phyloP scores from a whole-genome alignment of 1,140 invertebrate genomes.

The Theocolax elegans region DNA sequence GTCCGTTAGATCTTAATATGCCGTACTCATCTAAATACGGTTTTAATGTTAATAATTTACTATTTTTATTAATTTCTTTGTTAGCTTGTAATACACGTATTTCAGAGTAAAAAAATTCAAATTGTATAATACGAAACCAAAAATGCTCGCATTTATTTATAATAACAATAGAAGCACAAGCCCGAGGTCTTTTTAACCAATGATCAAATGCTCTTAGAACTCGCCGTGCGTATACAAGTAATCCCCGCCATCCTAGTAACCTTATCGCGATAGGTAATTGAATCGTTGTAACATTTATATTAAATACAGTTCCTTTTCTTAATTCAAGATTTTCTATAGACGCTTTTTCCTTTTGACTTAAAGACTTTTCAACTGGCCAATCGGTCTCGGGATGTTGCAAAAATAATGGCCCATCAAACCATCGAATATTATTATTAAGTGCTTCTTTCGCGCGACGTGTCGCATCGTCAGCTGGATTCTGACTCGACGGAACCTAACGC shows the following conservation, averaged over 20 bases:
- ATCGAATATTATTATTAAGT: not conserved
- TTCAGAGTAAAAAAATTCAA: too few species aligned
- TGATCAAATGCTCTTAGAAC: not conserved
- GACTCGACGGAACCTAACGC: too few species aligned
- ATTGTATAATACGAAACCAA: too few species aligned
- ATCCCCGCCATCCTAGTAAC: not conserved
- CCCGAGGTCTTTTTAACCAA: not conserved
- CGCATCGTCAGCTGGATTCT: conserved; percentile 52
- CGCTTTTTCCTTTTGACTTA: too few species aligned
- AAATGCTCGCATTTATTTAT: not conserved
- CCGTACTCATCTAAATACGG: not conserved
- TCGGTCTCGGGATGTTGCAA: conserved; percentile 16
- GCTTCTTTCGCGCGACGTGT: conserved; percentile 31
- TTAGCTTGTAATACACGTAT: not conserved
- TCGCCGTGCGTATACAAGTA: not conserved
- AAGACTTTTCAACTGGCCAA: conserved; percentile 22
- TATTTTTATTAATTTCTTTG: not conserved
- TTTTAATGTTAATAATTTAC: not conserved
- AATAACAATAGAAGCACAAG: not conserved
- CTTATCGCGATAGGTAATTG: not conserved
- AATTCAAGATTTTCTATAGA: not conserved
- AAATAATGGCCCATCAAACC: conserved; percentile 36
- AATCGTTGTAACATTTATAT: not conserved
- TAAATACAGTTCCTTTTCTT: not conserved
- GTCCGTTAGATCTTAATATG: not conserved